Base-by-base conservation (phyloP, 2,113 vertebrate species). In the Oncorhynchus gorbuscha region DNA sequence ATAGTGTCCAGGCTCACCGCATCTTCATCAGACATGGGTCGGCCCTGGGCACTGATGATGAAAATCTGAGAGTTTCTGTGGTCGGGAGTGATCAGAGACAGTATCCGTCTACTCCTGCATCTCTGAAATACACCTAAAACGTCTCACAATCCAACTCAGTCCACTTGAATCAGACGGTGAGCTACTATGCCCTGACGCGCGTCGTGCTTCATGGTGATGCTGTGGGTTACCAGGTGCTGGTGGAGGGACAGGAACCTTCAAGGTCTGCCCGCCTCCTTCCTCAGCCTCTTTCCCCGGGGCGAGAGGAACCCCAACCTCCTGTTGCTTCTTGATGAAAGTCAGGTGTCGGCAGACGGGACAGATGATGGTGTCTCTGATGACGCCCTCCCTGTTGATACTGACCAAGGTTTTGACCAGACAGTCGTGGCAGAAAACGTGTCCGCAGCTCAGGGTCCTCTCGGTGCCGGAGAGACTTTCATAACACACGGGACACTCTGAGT, bases 341-440 rank as follows among this genome's bases (percentile, higher is more conserved):
- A 99, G 91, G 0, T 95, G 97, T 83, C 97, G 94, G 89, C 97
- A 99, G 71, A 99, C 59, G 0, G 97, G 97, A 71, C 97, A 99
- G 22, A 91, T 74, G 24, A 99, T 96, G 28, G 86, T 95, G 82
- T 93, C 94, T 80, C 90, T 94, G 35, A 94, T 76, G 30, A 94
- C 86, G 0, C 95, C 94, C 0, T 93, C 87, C 1, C 90, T 85
- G 76, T 91, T 93, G 70, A 94, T 80, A 1, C 94, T 92, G 20
- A 99, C 92, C 79, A 98, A 82, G 20, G 95, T 98, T 85, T 97
- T 96, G 76, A 99, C 97, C 70, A 99, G 87, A 79, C 97, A 99
- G 92, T 99, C 97, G 0, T 99, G 97, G 86, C 97, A 99, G 92
- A 99, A 99, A 5, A 83, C 88, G 30, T 99, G 97, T 32, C 96